Evolutionary conservation across 1,140 invertebrate species (phyloP).

Genomic region (Lamellibrachia luymesi): DNA sequence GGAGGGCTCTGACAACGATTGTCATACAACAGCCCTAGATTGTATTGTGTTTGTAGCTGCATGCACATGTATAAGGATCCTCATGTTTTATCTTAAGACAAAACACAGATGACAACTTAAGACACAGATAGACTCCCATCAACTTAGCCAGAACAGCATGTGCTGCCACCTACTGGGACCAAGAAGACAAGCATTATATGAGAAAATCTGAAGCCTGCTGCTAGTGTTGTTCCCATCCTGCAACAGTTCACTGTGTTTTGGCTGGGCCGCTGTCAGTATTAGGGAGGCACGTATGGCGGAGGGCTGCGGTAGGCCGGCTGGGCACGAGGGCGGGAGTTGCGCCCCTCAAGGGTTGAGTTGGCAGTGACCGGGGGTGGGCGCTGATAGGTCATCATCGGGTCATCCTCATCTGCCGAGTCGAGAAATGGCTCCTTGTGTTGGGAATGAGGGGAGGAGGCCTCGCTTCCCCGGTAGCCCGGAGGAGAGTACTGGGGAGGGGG

Average conservation of each 20-base stretch:
- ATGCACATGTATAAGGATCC: background rate
- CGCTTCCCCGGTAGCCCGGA: slow-evolving; percentile 51
- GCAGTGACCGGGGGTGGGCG: slow-evolving; percentile 79
- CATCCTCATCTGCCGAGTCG: slow-evolving; percentile 44
- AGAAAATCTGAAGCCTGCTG: background rate
- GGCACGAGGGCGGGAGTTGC: background rate
- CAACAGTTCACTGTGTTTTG: background rate
- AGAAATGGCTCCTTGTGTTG: slow-evolving; percentile 45
- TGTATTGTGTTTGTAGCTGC: background rate
- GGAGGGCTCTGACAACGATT: background rate
- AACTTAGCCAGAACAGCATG: background rate
- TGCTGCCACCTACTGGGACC: background rate
- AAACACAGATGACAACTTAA: background rate
- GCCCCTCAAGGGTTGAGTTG: slow-evolving; percentile 33
- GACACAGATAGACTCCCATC: background rate
- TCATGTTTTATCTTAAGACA: background rate
- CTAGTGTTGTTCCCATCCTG: background rate
- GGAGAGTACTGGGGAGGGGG: slow-evolving; percentile 69
- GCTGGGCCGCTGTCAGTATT: background rate
- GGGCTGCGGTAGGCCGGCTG: slow-evolving; percentile 9
- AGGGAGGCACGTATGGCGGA: slow-evolving; percentile 15
- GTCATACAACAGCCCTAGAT: background rate
- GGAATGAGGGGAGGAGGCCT: slow-evolving; percentile 60
- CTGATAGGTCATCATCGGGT: slow-evolving; percentile 65
- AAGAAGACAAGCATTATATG: background rate